Base-by-base conservation (phyloP, 2,888 invertebrate genomes). In the Lumbricus terrestris region DNA sequence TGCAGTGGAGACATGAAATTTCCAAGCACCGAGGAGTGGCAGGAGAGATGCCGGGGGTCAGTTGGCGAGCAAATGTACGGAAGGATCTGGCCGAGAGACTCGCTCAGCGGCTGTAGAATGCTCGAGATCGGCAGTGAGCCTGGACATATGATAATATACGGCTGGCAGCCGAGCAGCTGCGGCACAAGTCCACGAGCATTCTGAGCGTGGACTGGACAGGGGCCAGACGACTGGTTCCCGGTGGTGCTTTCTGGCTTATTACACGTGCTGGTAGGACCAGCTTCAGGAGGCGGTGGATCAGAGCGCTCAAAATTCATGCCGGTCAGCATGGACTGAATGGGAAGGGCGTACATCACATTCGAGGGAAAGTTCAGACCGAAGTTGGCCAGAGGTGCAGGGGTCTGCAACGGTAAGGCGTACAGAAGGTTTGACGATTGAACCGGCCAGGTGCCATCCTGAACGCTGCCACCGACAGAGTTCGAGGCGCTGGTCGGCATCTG, bases 41-140 rank as follows among this genome's bases (percentile, higher is more conserved):
- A 34, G 37, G 85, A 34, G 35, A 35, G 85, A 85, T 85, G 85
- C 23, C 85, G 16, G 6, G 85, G 35, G 23, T 37, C 85, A 15
- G 85, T 23, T 20, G 34, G 37, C 5, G 85, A 37, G 35, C 85
- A 85, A 6, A 37, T 20, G 85, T 85, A 37, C 6, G 85, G 85
- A 15, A 35, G 85, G 35, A 34, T 35, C 37, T 85, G 85, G 85
- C 85, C 85, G 11, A 85, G 37, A 0, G 85, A 85, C 23, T 85
- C 85, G 23, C 85, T 85, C 35, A 85, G 85, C 6, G 85, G 85
- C 85, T 85, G 85, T 13, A 85, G 85, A 35, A 85, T 85, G 37
- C 37, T 85, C 13, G 85, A 85, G 35, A 85, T 85, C 0, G 85
- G 85, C 16, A 85, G 34, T 35, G 85, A 35, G n/a, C 85, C 85